Evolutionary conservation across 2,113 vertebrate genomes (phyloP).

Genomic region (Pimephales promelas): DNA sequence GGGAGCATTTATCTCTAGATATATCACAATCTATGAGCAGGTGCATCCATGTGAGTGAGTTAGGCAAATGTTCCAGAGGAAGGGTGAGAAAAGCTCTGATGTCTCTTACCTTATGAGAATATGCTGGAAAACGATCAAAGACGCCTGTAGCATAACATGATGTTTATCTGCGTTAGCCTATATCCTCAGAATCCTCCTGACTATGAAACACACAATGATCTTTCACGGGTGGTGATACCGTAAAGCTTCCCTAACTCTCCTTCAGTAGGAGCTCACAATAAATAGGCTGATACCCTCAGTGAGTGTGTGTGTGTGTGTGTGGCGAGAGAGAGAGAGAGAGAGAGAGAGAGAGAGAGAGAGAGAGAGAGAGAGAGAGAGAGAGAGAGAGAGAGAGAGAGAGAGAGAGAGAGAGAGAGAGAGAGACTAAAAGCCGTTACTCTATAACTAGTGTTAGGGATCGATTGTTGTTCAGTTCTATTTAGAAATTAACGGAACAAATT

Average conservation of each 20-base stretch:
- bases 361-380: constrained; percentile 15
- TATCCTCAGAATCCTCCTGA: constrained; percentile 45
- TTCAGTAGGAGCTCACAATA: constrained; percentile 1
- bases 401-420: constrained; percentile 15
- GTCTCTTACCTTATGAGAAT: constrained; percentile 50
- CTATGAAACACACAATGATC: constrained; percentile 29
- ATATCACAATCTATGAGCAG: background rate
- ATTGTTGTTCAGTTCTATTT: background rate
- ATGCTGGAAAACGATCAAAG: constrained; percentile 44
- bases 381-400: background rate
- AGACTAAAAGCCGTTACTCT: background rate
- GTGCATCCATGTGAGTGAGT: background rate
- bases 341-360: background rate
- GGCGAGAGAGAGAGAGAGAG: constrained; percentile 13
- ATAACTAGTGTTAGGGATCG: background rate
- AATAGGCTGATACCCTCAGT: constrained; percentile 21
- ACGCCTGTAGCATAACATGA: constrained; percentile 43
- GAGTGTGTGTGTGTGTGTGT: background rate
- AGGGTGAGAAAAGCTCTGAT: background rate
- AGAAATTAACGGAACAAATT: background rate
- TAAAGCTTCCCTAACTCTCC: constrained; percentile 41
- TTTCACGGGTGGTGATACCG: constrained; percentile 7
- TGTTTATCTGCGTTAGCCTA: constrained; percentile 33
- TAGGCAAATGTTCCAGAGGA: background rate
- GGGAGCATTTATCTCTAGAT: background rate